Percentiles rank a stretch among this genome's conserved stretches.
These are phyloP conservation scores for Ochropacha duplaris DNA, from an alignment of 2,888 invertebrate species.

Conservation along the genomic window DNA sequence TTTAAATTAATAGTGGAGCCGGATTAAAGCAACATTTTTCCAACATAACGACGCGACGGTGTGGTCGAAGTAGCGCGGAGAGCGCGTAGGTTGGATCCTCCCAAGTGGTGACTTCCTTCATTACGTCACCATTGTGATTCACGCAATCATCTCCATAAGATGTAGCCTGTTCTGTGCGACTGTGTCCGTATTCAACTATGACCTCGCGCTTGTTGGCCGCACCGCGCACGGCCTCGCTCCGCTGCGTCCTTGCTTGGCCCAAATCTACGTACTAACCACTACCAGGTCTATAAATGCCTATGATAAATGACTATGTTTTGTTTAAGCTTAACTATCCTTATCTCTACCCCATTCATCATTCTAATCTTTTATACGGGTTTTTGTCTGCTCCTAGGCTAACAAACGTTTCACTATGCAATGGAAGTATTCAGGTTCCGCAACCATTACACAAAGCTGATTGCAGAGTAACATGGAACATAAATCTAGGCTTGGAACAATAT, in stretches of 20 bases:
- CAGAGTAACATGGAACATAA: constrained; percentile 54
- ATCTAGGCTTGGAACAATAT: constrained; percentile 63
- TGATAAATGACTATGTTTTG: constrained; percentile 37
- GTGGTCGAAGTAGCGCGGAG: constrained; percentile 49
- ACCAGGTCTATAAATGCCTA: constrained; percentile 31
- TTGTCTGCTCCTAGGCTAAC: constrained; percentile 36
- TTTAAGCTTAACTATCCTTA: constrained; percentile 36
- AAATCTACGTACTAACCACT: constrained; percentile 35
- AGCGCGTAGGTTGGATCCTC: constrained; percentile 65
- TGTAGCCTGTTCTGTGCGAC: constrained; percentile 47
- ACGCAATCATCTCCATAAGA: constrained; percentile 57
- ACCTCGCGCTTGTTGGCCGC: constrained; percentile 46
- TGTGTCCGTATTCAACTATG: constrained; percentile 50
- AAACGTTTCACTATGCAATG: constrained; percentile 37
- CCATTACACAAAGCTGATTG: constrained; percentile 50
- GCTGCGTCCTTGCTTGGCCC: constrained; percentile 50
- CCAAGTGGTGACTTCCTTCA: constrained; percentile 75
- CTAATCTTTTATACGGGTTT: constrained; percentile 25
- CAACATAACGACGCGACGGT: constrained; percentile 44
- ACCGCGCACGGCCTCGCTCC: constrained; percentile 24
- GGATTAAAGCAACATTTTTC: constrained; percentile 57
- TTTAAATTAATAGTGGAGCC: constrained; percentile 45
- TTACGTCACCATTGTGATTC: constrained; percentile 77
- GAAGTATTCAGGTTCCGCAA: constrained; percentile 38
- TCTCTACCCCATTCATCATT: constrained; percentile 36